A percentile compares a stretch with the other conserved stretches of the same genome.
These are phyloP conservation scores for Drosophila meridiana DNA, from an alignment of 2,888 invertebrate species.

Conservation along the genomic window DNA sequence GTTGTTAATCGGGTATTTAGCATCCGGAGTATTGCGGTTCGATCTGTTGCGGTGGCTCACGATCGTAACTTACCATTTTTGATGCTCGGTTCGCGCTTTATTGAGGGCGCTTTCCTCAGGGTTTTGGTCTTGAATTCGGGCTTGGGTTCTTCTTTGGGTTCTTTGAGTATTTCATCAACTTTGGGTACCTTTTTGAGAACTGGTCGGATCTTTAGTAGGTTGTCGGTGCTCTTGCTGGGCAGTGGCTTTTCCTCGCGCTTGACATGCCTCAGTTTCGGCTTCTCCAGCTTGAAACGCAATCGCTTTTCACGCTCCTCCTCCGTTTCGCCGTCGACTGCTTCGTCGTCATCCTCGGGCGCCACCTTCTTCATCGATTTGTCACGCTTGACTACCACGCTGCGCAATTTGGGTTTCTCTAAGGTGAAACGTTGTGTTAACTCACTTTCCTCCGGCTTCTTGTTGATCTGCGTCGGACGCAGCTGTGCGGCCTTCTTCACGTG, in stretches of 20 bases:
- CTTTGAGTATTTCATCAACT: constrained; percentile 83
- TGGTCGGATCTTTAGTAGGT: constrained; percentile 83
- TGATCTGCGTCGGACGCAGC: constrained; percentile 71
- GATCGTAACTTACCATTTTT: constrained; percentile 81
- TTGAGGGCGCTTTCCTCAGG: constrained; percentile 82
- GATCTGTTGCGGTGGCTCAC: constrained; percentile 10
- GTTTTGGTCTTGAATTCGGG: constrained; percentile 84
- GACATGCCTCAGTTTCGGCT: constrained; percentile 83
- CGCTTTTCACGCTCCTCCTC: constrained; percentile 83
- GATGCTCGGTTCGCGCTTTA: constrained; percentile 82
- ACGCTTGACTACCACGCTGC: constrained; percentile 83
- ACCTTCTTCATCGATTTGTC: constrained; percentile 83
- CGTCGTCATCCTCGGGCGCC: constrained; percentile 81
- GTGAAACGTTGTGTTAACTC: constrained; percentile 84
- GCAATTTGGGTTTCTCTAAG: constrained; percentile 83
- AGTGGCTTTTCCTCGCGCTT: constrained; percentile 84
- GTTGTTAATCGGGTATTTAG: constrained; percentile 67
- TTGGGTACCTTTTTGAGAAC: constrained; percentile 84
- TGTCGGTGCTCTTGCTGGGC: constrained; percentile 83
- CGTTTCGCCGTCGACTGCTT: constrained; percentile 81
- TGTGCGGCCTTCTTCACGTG: constrained; percentile 70
- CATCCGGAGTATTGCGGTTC: constrained; percentile 47
- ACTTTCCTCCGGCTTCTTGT: constrained; percentile 80
- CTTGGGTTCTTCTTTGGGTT: constrained; percentile 82
- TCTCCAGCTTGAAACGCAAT: constrained; percentile 83